Evolutionary conservation across 1,140 invertebrate genomes (phyloP), one percentile per base, ranked within the genome.

Genomic region (Pristionchus pacificus): DNA sequence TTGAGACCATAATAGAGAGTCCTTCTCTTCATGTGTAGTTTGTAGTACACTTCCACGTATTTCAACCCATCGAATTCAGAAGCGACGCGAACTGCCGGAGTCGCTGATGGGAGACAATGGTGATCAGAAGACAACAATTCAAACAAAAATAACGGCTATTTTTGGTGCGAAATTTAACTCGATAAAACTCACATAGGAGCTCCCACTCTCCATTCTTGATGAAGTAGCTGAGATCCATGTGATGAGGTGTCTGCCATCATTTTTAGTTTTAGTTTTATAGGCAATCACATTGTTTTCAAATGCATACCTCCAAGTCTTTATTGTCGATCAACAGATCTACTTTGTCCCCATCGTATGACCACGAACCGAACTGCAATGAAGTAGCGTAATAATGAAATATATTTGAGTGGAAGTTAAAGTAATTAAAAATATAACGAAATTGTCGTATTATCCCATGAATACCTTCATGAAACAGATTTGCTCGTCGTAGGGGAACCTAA

Each of bases 1-100:
- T 94, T 95, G 86, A 94, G 93, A 14, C 93, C 90, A 84, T 95
- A 94, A 84, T 93, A 94, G 87, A 93, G 88, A 0, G 92, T 92
- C 77, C 91, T 86, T 71, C 92, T 84, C 68, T 90, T 84, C 27
- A 85, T 60, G 64, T 79, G 76, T 90, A 90, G 76, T 88, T 75
- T 77, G 71, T 75, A 82, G 29, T 75, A 76, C 19, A 82, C 59
- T 64, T 82, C 81, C 3, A 80, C 75, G 55, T 78, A 82, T 2
- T 67, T 70, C 15, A 78, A 77, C 24, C 67, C 74, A 13, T 71
- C 72, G 72, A 77, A 83, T 2, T 10, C 24, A 2, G 66, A 60
- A 10, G 60, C 76, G 28, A 49, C 64, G 13, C 73, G 38, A 6
- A 65, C 28, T 38, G 74, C 63, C 1, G 74, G 74, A 1, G 74